Base-by-base conservation (phyloP, 2,797 vertebrate genomes). In the Synaphobranchus kaupii region DNA sequence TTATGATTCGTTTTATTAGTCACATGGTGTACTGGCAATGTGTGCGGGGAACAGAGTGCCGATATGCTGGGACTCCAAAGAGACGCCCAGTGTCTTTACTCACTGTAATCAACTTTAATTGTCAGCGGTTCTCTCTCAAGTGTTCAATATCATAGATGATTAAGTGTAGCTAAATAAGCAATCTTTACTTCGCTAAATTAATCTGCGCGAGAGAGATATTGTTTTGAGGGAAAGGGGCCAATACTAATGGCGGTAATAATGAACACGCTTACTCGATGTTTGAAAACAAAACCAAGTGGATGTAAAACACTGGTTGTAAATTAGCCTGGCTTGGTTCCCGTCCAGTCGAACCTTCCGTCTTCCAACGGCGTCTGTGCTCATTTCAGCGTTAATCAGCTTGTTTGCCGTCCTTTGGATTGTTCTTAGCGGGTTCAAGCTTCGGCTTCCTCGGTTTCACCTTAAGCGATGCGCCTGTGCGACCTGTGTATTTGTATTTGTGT, bases 201-300 rank as follows among this genome's bases (percentile, higher is more conserved):
- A 87, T 84, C 81, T 52, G 81, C 9, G 25, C 25, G 60, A 31
- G 63, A 68, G 47, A 15, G 63, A 84, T 87, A 84, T 73, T 73
- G 82, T 87, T 87, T 87, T 54, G 86, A 84, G 58, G 81, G 86
- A 73, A 71, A 48, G 81, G 56, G 84, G 80, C 63, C 81, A 83
- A 84, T 56, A 58, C 81, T 87, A 34, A 82, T 50, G 82, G 48
- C 39, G n/a, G 47, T 52, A 50, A 76, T 87, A 87, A 83, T 84
- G 63, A 73, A 84, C 28, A 56, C 86, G 31, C 66, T 73, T 66
- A 50, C 82, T 83, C 28, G 48, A 63, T 87, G 86, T 84, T 84
- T 87, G 83, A 68, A 88, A 81, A 88, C 73, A 88, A 88, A 88
- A 82, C 44, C 34, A 68, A 88, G 83, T 80, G 87, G 83, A 68